Base-by-base conservation (phyloP, 2,888 invertebrate species). In the Dimorphilus gyrociliatus region DNA sequence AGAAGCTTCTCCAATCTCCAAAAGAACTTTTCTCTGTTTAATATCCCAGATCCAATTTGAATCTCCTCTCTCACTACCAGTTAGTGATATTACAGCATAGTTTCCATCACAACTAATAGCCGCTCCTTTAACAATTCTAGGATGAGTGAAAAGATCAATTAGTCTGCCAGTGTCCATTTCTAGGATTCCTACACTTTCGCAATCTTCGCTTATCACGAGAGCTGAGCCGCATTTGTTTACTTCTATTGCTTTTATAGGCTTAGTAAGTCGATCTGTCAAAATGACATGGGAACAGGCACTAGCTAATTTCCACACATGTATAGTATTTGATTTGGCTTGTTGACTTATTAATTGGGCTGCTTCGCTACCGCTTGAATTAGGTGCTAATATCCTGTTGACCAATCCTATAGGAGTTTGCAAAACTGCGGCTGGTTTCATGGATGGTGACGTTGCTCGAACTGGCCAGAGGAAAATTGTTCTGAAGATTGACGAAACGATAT, bases 171-270 rank as follows among this genome's bases (percentile, higher is more conserved):
- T 49, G 28, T 29, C 25, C 51, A 59, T 50, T 36, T 56, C 55
- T 12, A 58, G 44, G 12, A 61, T 50, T 1, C 55, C 61, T 2
- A 61, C 39, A 32, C 56, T 59, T 32, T 59, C 55, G 32, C 58
- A 53, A 12, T 43, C 35, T 1, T 36, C 32, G 32, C 59, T 56
- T 16, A 37, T 38, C 14, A 53, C 51, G 31, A 50, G 54, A 2
- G 51, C 52, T 10, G 44, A 35, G 2, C 18, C 23, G 18, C 6
- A 33, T 3, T 34, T 23, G 0, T 53, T 47, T 4, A 54, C 30
- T 27, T 44, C 41, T 10, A 57, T 41, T 13, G 49, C 45, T 7
- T 38, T 36, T n/a, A 58, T 44, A 5, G 48, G 38, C n/a, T 44
- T 44, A 2, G 57, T 53, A n/a, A 59, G 39, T 12, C 48, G 42